Evolutionary conservation across 2,888 invertebrate species (phyloP).

Genomic region (Zele albiditarsus): DNA sequence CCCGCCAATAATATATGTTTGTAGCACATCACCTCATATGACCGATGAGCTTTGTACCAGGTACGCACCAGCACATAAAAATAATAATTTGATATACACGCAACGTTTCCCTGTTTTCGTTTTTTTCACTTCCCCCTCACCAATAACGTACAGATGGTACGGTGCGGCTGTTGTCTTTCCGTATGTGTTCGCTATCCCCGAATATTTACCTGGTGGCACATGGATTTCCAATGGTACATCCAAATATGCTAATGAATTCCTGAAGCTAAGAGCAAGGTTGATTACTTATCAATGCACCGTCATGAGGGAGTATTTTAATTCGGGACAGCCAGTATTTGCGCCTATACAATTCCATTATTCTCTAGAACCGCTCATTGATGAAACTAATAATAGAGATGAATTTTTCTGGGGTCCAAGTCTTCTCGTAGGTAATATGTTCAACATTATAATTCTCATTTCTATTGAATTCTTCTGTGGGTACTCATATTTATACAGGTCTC

Average conservation of each 20-base stretch:
- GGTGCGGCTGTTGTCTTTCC: slow-evolving; percentile 56
- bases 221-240: slow-evolving; percentile 46
- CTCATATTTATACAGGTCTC: slow-evolving; percentile 40
- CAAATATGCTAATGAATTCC: slow-evolving; percentile 42
- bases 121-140: background rate
- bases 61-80: slow-evolving; percentile 30
- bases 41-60: slow-evolving; percentile 56
- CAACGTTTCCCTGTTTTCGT: background rate
- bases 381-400: slow-evolving; percentile 48
- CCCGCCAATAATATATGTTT: slow-evolving; percentile 55
- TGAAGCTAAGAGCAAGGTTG: slow-evolving; percentile 50
- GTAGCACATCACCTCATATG: slow-evolving; percentile 43
- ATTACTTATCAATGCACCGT: slow-evolving; percentile 52
- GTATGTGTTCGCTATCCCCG: slow-evolving; percentile 47
- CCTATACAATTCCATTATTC: slow-evolving; percentile 53
- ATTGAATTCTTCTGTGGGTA: background rate
- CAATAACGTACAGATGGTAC: slow-evolving; percentile 53
- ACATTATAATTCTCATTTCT: background rate
- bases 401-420: slow-evolving; percentile 58
- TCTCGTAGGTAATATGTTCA: slow-evolving; percentile 50
- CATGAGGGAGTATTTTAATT: slow-evolving; percentile 42
- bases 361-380: slow-evolving; percentile 29
- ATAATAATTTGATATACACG: background rate
- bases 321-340: slow-evolving; percentile 52
- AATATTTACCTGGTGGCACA: slow-evolving; percentile 51